Conservation (phyloP, 2,888 invertebrate genomes). For the Germaria angustata region DNA sequence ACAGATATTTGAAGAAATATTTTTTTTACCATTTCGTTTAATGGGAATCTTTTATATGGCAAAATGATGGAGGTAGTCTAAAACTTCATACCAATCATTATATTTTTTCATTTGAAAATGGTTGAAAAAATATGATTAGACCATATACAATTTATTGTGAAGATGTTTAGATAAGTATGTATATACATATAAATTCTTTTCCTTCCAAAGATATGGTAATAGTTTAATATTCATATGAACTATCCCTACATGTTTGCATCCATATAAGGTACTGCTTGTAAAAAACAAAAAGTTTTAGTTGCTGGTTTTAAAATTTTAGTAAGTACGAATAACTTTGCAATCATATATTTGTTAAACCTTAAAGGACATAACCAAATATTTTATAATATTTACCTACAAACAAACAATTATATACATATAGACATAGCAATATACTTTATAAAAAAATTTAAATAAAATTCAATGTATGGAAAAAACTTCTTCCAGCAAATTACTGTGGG, state of each 20-base stretch:
- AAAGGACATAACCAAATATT: constrained; percentile 55
- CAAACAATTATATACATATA: constrained; percentile 5
- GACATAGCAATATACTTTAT: neutral
- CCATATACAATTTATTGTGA: too few species aligned
- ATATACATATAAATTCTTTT: neutral
- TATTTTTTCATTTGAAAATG: too few species aligned
- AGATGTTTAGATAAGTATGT: too few species aligned
- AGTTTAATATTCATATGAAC: neutral
- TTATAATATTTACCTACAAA: constrained; percentile 50
- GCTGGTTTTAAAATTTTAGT: constrained; percentile 18
- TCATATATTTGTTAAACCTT: constrained; percentile 15
- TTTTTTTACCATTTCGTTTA: neutral
- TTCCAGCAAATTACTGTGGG: neutral
- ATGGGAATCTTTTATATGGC: neutral
- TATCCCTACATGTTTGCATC: too few species aligned
- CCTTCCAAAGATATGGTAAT: too few species aligned
- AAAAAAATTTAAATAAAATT: constrained; percentile 12
- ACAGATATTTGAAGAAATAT: neutral
- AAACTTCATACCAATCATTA: too few species aligned
- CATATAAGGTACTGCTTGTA: neutral
- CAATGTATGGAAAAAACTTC: constrained; percentile 34
- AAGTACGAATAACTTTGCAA: constrained; percentile 16
- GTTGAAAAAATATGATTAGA: too few species aligned
- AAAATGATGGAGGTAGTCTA: too few species aligned
- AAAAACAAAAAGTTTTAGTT: neutral